phyloP scores from a whole-genome alignment of 2,113 vertebrate species.

The Gallinago jamesoni region DNA sequence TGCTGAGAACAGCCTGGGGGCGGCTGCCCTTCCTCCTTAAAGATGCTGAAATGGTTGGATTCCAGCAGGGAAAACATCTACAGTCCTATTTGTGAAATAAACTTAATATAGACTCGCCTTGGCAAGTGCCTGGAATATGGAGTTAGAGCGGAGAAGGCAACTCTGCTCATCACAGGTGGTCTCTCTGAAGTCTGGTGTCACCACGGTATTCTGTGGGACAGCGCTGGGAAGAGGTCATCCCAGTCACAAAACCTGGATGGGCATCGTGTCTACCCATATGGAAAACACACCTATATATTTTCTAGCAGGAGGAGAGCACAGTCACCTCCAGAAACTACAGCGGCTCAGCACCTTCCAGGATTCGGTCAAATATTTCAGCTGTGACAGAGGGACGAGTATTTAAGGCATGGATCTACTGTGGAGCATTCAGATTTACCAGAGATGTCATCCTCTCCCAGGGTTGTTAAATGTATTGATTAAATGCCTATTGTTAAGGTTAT shows the following conservation, averaged over 20 bases:
- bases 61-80: neutral
- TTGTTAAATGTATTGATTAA: constrained; percentile 54
- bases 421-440: constrained; percentile 24
- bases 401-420: neutral
- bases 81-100: neutral
- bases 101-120: neutral
- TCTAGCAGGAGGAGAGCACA: neutral
- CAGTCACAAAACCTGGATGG: neutral
- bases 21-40: neutral
- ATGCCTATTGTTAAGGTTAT: constrained; percentile 41
- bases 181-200: neutral
- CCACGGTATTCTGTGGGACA: fast-evolving
- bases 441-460: neutral
- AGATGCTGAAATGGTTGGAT: neutral
- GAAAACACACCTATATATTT: neutral
- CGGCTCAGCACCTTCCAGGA: neutral
- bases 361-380: neutral
- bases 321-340: neutral
- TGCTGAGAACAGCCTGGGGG: constrained; percentile 13
- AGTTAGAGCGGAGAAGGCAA: neutral
- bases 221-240: fast-evolving
- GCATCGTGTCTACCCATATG: neutral
- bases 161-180: neutral
- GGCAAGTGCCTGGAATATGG: neutral
- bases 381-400: neutral